Evolutionary conservation across 2,113 vertebrate genomes (phyloP).

Genomic region (Donacobius atricapilla): DNA sequence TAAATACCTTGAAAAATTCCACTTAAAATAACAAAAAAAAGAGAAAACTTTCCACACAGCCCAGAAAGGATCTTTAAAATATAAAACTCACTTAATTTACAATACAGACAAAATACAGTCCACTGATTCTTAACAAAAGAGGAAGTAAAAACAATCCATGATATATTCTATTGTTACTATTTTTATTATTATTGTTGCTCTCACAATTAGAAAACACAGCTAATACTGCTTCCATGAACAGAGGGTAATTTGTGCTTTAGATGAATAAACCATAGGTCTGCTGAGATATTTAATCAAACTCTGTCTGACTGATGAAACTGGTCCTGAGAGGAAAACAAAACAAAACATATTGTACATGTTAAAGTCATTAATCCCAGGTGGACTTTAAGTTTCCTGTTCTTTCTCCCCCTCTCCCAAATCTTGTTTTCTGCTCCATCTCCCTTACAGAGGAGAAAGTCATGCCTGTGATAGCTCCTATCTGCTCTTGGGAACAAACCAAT

Average conservation of each 20-base stretch:
- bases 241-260: not conserved
- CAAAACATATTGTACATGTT: slow-evolving; percentile 31
- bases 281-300: slow-evolving; percentile 51
- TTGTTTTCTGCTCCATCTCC: not conserved
- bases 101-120: not conserved
- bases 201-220: slow-evolving; percentile 16
- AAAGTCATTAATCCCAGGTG: slow-evolving; percentile 57
- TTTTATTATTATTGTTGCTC: slow-evolving; percentile 12
- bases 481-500: not conserved
- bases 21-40: not conserved
- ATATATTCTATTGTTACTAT: not conserved
- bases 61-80: not conserved
- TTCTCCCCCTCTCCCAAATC: not conserved
- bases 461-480: not conserved
- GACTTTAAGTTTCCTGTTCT: slow-evolving; percentile 42
- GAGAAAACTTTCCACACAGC: too few species aligned
- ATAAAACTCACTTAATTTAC: not conserved
- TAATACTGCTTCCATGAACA: not conserved
- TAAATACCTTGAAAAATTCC: not conserved
- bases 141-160: not conserved
- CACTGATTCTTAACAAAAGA: not conserved
- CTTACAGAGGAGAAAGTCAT: not conserved
- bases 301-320: slow-evolving; percentile 27
- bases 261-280: slow-evolving; percentile 28
- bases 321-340: slow-evolving; percentile 30